Evolutionary conservation across 2,797 vertebrate species (phyloP).

Genomic region (Thalassophryne amazonica): DNA sequence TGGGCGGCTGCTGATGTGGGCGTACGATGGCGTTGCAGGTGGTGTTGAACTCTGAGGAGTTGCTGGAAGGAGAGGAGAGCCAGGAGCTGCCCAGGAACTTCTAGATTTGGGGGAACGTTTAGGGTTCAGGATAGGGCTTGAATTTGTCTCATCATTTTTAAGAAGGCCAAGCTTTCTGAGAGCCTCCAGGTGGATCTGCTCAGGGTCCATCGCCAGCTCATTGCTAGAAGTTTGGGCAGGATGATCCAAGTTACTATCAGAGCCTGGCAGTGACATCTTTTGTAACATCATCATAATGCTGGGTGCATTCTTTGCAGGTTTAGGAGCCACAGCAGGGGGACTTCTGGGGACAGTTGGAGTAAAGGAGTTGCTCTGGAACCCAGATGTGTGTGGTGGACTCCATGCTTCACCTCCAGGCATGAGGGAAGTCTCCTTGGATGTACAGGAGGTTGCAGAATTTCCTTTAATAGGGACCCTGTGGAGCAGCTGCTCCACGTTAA

Average conservation of each 20-base stretch:
- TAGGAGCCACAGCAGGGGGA: conserved; percentile 84
- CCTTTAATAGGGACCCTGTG: conserved; percentile 47
- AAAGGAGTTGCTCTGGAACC: not conserved
- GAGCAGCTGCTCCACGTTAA: conserved; percentile 47
- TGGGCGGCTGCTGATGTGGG: not conserved
- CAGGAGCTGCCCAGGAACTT: conserved; percentile 44
- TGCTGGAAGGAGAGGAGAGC: conserved; percentile 34
- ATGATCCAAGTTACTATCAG: conserved; percentile 10
- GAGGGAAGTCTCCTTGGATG: conserved; percentile 2
- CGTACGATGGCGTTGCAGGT: not conserved
- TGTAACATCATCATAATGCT: conserved; percentile 87
- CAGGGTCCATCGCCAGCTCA: conserved; percentile 52
- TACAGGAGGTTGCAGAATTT: not conserved
- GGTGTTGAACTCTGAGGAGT: not conserved
- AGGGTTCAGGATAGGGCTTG: conserved; percentile 27
- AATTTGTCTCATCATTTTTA: conserved; percentile 67
- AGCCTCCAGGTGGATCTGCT: conserved; percentile 81
- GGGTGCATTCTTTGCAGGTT: conserved; percentile 86
- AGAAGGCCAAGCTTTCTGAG: conserved; percentile 89
- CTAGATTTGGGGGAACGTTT: conserved; percentile 33
- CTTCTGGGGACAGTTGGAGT: conserved; percentile 57
- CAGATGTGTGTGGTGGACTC: not conserved
- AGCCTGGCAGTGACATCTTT: conserved; percentile 23
- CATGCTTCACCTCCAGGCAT: conserved; percentile 7
- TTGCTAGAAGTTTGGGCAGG: conserved; percentile 19